Evolutionary conservation across 2,888 invertebrate genomes (phyloP).

Genomic region (Yponomeuta evonymella): DNA sequence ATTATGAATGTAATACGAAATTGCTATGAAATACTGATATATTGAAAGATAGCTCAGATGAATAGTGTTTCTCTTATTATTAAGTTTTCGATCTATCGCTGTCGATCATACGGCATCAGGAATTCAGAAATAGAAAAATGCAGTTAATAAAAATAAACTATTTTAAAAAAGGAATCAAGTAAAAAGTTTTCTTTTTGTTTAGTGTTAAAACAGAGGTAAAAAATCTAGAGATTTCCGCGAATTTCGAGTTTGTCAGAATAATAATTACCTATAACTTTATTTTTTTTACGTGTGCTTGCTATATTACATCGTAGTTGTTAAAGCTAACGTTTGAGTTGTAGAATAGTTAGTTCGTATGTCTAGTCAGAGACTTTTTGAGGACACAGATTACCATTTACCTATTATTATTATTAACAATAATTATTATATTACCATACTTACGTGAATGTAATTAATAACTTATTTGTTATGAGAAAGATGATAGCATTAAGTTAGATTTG

Average conservation of each 20-base stretch:
- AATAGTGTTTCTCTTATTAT: no score
- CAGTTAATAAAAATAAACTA: not conserved
- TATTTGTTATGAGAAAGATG: constrained; percentile 60
- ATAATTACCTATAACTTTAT: constrained; percentile 41
- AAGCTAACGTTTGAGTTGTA: constrained; percentile 55
- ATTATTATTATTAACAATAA: constrained; percentile 54
- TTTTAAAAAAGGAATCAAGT: not conserved
- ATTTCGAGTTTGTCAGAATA: not conserved
- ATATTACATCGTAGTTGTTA: constrained; percentile 50
- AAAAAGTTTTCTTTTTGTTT: constrained; percentile 27
- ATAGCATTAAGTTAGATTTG: constrained; percentile 48
- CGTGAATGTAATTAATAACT: constrained; percentile 60
- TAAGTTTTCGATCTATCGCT: no score
- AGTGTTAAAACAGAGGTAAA: no score
- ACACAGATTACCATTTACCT: constrained; percentile 67
- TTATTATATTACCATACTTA: constrained; percentile 52
- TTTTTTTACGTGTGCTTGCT: constrained; percentile 69
- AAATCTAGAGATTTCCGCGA: constrained; percentile 1
- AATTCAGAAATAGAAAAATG: not conserved
- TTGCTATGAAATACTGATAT: no score
- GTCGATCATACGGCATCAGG: no score
- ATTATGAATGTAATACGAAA: no score
- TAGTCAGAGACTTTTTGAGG: constrained; percentile 71
- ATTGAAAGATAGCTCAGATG: no score
- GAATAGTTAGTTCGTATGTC: constrained; percentile 67